Evolutionary conservation across 1,140 invertebrate species (phyloP), one percentile per base, ranked within the genome.

Genomic region (Rhopalosiphum maidis): DNA sequence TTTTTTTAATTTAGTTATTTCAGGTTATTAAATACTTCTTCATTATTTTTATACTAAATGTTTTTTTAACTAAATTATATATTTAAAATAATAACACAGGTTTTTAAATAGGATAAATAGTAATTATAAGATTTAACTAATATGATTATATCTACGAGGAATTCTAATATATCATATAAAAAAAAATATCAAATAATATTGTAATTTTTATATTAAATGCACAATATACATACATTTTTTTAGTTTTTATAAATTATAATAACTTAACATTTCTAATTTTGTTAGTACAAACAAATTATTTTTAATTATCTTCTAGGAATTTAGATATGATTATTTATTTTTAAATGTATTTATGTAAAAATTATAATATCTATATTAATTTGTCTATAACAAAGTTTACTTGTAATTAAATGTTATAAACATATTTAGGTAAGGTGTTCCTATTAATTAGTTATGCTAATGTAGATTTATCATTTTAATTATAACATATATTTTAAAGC

Each of bases 391-490:
- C n/a, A n/a, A 77, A n/a, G 30, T 77, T 77, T 35, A n/a, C 11
- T 77, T 77, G 22, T 77, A n/a, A 18, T 18, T 77, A 18, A 77
- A 77, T 83, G 1, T 83, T 83, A 23, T 37, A 35, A 37, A 83
- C n/a, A 83, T 86, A 85, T 85, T 85, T 15, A n/a, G 60, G 30
- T 77, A 86, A 30, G 11, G 25, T 7, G 23, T 30, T 85, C 15
- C 25, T 86, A 30, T 86, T 23, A 86, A 85, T 23, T 85, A 86
- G 43, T 86, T 86, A 15, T 11, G 23, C 25, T 86, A 30, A 23
- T 30, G 37, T 46, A 86, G 11, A 86, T 86, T 25, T 86, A 86
- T 86, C 43, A 86, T 86, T 86, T 86, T 86, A 46, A 86, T 46
- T 43, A 86, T 46, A 86, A 41, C 5, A 30, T 6, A 46, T 46